Base-by-base conservation (phyloP, 2,113 vertebrate genomes). In the Lethenteron camtschaticum region DNA sequence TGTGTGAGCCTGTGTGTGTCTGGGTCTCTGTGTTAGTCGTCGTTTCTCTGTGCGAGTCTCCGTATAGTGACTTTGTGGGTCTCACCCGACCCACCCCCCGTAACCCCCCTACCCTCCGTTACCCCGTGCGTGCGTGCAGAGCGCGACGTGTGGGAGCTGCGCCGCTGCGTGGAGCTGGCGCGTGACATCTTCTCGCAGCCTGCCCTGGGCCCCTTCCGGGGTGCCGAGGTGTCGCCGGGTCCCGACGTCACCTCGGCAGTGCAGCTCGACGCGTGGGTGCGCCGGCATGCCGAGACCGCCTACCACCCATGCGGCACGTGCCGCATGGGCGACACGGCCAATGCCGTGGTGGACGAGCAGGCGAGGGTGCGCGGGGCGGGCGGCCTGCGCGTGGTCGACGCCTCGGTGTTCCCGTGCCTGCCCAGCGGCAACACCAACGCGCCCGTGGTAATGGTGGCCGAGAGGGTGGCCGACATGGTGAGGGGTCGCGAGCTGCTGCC, bases 281-380 rank as follows among this genome's bases (percentile, higher is more conserved):
- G 88, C 69, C 83, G 77, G 2, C 92, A 87, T 74, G 82, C 86
- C 0, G 94, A 99, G 74, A 94, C 82, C 1, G 94, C 94, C 56
- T 99, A 97, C 78, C 94, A 99, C 72, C 89, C 94, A 0, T 95
- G 89, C 3, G 90, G 92, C 74, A 90, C 90, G 57, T 99, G 94
- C 71, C 95, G 87, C 79, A 99, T 99, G 88, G 92, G 92, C 56
- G 80, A 78, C 10, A 73, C 78, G 9, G 82, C 82, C 0, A 88
- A 99, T 60, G 85, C 88, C 0, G 92, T 99, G 4, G 89, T 97
- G 4, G 87, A 92, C 75, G 79, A 84, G 0, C 77, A 85, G 70
- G 80, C 86, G 0, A 81, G 81, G 9, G 87, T 99, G 12, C 78
- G 92, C 2, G 92, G 94, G 0, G 70, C 87, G 56, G 85, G 96